These are phyloP conservation scores for Etheostoma cragini DNA, from an alignment of 2,113 vertebrate genomes.

Conservation along the genomic window DNA sequence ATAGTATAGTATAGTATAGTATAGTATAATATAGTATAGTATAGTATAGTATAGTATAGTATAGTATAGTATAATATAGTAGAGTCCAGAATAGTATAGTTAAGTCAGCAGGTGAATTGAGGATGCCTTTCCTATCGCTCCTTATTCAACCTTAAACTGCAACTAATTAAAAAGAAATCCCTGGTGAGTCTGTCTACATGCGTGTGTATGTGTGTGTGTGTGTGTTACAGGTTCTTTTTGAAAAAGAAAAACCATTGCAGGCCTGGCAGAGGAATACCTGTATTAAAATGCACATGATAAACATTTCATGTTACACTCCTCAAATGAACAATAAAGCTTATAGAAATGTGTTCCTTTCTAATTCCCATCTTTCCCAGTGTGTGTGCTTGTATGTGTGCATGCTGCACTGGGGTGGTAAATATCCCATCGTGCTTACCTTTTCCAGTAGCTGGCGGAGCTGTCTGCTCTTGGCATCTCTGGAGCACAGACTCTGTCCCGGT, in stretches of 20 bases:
- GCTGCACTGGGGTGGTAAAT: slow-evolving; percentile 5
- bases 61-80: background rate
- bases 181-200: background rate
- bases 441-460: slow-evolving; percentile 97
- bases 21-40: background rate
- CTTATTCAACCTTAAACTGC: background rate
- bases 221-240: slow-evolving; percentile 2
- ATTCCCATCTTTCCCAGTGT: slow-evolving; percentile 6
- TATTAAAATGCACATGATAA: slow-evolving; percentile 8
- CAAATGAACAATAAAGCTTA: slow-evolving; percentile 8
- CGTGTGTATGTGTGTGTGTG: too few relatives aligned
- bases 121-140: background rate
- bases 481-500: slow-evolving; percentile 96
- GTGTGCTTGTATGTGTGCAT: slow-evolving; percentile 3
- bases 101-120: background rate
- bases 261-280: background rate
- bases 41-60: background rate
- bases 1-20: background rate
- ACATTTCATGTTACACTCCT: background rate
- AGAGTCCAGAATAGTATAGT: too few relatives aligned
- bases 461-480: slow-evolving; percentile 95
- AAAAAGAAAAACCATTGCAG: slow-evolving; percentile 19
- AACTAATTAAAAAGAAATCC: slow-evolving; percentile 45
- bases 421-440: slow-evolving; percentile 86
- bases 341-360: background rate